Percentiles rank a stretch among this genome's conserved stretches.
phyloP scores from a whole-genome alignment of 92 coral and sea anemone species.

The Siderastrea radians region DNA sequence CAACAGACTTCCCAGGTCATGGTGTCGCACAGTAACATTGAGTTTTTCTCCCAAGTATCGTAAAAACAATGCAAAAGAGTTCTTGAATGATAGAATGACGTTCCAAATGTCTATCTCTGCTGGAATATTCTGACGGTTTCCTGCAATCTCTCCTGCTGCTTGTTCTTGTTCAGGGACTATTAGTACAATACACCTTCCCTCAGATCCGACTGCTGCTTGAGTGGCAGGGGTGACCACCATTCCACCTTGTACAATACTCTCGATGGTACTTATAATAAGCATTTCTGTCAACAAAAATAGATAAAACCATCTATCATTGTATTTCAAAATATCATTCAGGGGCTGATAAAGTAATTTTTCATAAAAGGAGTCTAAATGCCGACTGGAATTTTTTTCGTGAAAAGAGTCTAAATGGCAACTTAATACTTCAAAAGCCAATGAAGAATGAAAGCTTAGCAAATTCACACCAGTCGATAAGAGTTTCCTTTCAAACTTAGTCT shows the following conservation, averaged over 20 bases:
- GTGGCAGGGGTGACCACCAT: slow-evolving; percentile 28
- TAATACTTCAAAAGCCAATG: too few species aligned
- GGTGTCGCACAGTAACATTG: not conserved
- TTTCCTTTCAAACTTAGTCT: too few species aligned
- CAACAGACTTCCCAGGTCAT: not conserved
- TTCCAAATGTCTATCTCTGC: not conserved
- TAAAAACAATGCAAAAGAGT: not conserved
- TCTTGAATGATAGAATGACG: not conserved
- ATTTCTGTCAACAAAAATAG: too few species aligned
- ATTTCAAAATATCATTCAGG: too few species aligned
- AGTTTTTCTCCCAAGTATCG: not conserved
- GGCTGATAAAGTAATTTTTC: too few species aligned
- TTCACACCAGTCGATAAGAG: too few species aligned
- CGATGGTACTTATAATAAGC: not conserved
- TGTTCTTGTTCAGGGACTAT: too few species aligned
- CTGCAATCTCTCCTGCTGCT: not conserved
- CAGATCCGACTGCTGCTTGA: not conserved
- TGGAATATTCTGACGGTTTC: not conserved
- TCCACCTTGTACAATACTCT: slow-evolving; percentile 31
- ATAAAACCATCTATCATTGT: too few species aligned
- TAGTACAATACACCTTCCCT: slow-evolving; percentile 53
- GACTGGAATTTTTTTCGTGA: too few species aligned
- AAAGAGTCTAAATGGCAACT: too few species aligned
- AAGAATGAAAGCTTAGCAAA: too few species aligned
- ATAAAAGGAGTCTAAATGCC: too few species aligned